These are phyloP conservation scores for Fopius arisanus DNA, from an alignment of 1,140 invertebrate species.

Conservation along the genomic window DNA sequence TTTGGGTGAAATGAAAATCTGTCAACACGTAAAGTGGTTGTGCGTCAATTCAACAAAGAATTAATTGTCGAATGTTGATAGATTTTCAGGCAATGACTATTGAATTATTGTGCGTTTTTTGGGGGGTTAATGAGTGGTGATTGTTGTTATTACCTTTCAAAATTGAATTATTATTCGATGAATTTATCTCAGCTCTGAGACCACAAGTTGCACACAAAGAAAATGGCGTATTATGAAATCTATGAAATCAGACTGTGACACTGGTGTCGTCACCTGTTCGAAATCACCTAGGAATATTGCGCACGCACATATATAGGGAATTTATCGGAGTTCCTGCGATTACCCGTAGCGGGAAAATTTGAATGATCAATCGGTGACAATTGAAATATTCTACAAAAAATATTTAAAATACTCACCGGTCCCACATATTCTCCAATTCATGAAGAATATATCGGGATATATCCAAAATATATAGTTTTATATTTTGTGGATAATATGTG, in stretches of 20 bases:
- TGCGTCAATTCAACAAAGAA: not conserved
- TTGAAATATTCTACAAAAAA: too few species aligned
- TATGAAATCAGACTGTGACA: constrained; percentile 56
- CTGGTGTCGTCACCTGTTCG: constrained; percentile 42
- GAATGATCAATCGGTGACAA: too few species aligned
- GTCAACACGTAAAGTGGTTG: constrained; percentile 34
- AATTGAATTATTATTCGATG: constrained; percentile 42
- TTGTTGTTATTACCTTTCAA: constrained; percentile 41
- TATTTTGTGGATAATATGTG: too few species aligned
- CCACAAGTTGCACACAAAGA: constrained; percentile 59
- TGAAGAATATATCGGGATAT: too few species aligned
- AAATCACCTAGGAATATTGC: not conserved
- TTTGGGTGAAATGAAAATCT: constrained; percentile 14
- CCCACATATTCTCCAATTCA: too few species aligned
- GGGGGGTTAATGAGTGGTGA: not conserved
- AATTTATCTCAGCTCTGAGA: constrained; percentile 31
- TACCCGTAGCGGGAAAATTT: too few species aligned
- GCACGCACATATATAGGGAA: not conserved
- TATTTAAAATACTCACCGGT: too few species aligned
- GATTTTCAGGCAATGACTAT: not conserved
- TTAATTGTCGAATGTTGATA: not conserved
- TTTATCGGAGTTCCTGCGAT: not conserved
- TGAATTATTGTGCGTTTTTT: not conserved
- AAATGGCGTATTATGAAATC: constrained; percentile 61
- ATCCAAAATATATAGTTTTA: too few species aligned